A percentile compares a stretch with the other conserved stretches of the same genome.
Evolutionary conservation across 1,140 invertebrate species (phyloP).

Genomic region (Leptinotarsa undecemlineata): DNA sequence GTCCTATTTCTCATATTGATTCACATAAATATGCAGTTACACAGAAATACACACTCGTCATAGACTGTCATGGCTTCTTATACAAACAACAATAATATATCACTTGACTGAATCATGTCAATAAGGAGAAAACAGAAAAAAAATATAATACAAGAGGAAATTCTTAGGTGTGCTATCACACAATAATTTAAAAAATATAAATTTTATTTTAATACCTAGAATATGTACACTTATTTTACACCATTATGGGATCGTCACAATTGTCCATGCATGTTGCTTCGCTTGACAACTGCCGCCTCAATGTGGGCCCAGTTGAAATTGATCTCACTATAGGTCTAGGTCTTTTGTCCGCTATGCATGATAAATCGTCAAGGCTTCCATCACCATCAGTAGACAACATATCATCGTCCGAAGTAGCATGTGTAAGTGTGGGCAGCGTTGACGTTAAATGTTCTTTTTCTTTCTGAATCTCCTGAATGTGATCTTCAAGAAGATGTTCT

Average conservation of each 20-base stretch:
- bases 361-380: slow-evolving; percentile 68
- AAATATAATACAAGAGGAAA: slow-evolving; percentile 21
- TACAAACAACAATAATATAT: slow-evolving; percentile 18
- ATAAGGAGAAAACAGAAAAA: slow-evolving; percentile 2
- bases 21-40: slow-evolving; percentile 21
- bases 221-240: slow-evolving; percentile 39
- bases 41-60: slow-evolving; percentile 21
- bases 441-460: slow-evolving; percentile 82
- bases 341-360: slow-evolving; percentile 45
- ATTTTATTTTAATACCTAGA: slow-evolving; percentile 26
- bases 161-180: slow-evolving; percentile 28
- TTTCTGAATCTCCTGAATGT: slow-evolving; percentile 76
- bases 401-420: slow-evolving; percentile 84
- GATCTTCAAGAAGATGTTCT: slow-evolving; percentile 70
- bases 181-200: slow-evolving; percentile 35
- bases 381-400: slow-evolving; percentile 73
- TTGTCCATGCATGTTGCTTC: slow-evolving; percentile 51
- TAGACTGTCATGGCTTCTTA: slow-evolving; percentile 30
- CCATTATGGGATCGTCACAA: slow-evolving; percentile 55
- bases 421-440: slow-evolving; percentile 74
- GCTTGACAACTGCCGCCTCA: slow-evolving; percentile 52
- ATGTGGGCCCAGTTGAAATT: slow-evolving; percentile 47
- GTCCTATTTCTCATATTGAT: slow-evolving; percentile 8
- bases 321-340: slow-evolving; percentile 48
- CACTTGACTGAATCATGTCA: slow-evolving; percentile 25